Conservation (phyloP, 2,888 invertebrate genomes). For the Zeuzera pyrina region DNA sequence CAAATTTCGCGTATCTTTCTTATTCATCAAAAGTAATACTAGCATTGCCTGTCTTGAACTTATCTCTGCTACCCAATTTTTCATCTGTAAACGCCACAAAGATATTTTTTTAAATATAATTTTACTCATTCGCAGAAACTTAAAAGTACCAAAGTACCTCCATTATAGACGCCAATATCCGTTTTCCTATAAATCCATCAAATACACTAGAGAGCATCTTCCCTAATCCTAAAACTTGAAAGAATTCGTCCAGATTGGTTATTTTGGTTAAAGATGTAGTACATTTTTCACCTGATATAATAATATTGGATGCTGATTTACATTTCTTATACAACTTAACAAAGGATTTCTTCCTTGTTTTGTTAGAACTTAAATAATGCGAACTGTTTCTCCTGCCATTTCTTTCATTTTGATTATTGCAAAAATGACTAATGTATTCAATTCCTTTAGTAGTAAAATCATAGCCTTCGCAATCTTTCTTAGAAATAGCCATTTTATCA, state of each 20-base stretch:
- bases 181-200: conserved; percentile 32
- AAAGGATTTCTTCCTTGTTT: conserved; percentile 25
- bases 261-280: conserved; percentile 37
- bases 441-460: too few relatives aligned
- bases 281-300: conserved; percentile 21
- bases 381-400: too few relatives aligned
- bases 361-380: too few relatives aligned
- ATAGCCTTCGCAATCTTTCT: too few relatives aligned
- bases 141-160: conserved; percentile 28
- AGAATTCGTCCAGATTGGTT: conserved; percentile 47
- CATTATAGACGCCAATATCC: conserved; percentile 34
- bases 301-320: conserved; percentile 40
- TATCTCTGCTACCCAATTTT: conserved; percentile 46
- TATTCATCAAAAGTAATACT: conserved; percentile 44
- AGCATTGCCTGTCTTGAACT: conserved; percentile 48
- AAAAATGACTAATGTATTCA: too few relatives aligned
- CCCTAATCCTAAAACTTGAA: conserved; percentile 39
- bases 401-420: too few relatives aligned
- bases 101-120: too few relatives aligned
- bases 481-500: too few relatives aligned
- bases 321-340: conserved; percentile 42
- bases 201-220: conserved; percentile 35
- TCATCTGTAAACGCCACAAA: conserved; percentile 44
- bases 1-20: conserved; percentile 49
- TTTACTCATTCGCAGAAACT: too few relatives aligned